Evolutionary conservation across 2,888 invertebrate genomes (phyloP).

Genomic region (Thereva unica): DNA sequence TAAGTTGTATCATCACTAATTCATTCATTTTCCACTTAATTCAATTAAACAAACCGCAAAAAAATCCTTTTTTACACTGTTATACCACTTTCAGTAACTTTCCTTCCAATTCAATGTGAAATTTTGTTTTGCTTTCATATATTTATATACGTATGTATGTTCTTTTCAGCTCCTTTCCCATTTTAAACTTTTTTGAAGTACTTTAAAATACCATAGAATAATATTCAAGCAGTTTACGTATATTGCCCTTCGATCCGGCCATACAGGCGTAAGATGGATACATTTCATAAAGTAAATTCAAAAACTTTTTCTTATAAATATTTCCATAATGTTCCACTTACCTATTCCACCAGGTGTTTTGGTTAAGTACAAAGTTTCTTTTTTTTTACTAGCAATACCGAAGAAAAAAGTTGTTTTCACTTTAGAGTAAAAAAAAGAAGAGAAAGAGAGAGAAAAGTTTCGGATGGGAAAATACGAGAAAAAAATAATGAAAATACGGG

Average conservation of each 20-base stretch:
- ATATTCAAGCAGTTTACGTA: conserved; percentile 8
- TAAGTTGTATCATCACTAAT: too few species aligned
- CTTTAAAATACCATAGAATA: background rate
- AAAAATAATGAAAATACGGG: background rate
- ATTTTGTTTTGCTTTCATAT: too few species aligned
- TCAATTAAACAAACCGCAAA: too few species aligned
- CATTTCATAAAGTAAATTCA: conserved; percentile 31
- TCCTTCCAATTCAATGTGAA: too few species aligned
- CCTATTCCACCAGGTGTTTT: conserved; percentile 31
- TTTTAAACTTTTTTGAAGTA: too few species aligned
- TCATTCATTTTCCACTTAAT: too few species aligned
- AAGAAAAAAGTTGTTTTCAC: conserved; percentile 2
- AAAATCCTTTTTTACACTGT: too few species aligned
- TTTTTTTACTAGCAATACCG: conserved; percentile 10
- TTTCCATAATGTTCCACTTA: conserved; percentile 24
- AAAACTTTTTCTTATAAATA: conserved; percentile 32
- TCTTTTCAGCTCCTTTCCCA: too few species aligned
- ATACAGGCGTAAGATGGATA: conserved; percentile 14
- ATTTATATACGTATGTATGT: too few species aligned
- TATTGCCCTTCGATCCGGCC: conserved; percentile 22
- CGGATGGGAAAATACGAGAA: background rate
- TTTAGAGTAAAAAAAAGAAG: conserved; percentile 6
- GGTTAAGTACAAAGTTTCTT: conserved; percentile 35
- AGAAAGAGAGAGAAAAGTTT: conserved; percentile 12
- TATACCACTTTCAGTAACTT: too few species aligned